Evolutionary conservation across 2,113 vertebrate species (phyloP).

Genomic region (Rattus rattus): DNA sequence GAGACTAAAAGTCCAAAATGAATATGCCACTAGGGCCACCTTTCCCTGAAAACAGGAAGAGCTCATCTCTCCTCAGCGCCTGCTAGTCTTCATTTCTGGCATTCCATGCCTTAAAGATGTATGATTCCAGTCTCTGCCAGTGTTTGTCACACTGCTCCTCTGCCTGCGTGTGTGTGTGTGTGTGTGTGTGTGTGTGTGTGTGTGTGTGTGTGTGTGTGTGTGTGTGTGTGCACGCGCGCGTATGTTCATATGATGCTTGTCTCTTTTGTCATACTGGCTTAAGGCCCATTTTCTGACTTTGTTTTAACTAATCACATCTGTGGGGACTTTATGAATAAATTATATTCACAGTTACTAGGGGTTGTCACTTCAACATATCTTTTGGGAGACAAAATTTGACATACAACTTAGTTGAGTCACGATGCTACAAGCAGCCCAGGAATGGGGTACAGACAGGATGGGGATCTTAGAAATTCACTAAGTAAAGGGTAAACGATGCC

Average conservation of each 20-base stretch:
- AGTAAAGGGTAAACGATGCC: background rate
- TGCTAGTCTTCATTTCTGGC: background rate
- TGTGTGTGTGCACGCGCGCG: background rate
- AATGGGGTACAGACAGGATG: background rate
- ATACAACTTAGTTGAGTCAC: background rate
- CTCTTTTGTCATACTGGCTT: background rate
- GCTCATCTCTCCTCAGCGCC: background rate
- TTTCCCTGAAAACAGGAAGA: background rate
- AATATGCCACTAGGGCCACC: background rate
- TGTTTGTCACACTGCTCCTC: background rate
- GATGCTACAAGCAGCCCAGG: background rate
- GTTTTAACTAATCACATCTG: constrained; percentile 4
- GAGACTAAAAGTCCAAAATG: background rate
- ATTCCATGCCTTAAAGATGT: background rate
- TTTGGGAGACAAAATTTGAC: background rate
- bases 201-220: background rate
- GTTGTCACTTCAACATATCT: background rate
- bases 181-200: background rate
- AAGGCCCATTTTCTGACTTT: background rate
- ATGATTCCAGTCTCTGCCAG: background rate
- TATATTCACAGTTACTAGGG: background rate
- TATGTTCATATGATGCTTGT: background rate
- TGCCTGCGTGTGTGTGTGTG: background rate
- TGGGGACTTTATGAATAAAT: background rate
- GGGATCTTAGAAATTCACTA: background rate